Base-by-base conservation (phyloP, 1,140 invertebrate species). In the Drosophila obscura region DNA sequence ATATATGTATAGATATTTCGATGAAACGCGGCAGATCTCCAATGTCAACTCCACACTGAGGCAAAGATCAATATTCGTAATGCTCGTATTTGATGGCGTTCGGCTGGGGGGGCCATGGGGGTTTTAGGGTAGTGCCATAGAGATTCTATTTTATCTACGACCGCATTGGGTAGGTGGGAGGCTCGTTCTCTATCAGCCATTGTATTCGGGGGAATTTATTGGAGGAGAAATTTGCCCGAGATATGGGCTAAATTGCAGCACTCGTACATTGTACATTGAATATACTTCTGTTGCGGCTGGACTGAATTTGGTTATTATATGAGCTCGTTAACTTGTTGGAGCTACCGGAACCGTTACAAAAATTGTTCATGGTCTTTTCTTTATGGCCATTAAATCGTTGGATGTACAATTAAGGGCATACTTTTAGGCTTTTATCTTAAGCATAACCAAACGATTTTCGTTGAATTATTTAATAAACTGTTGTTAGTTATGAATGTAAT, bases 151-250 rank as follows among this genome's bases (percentile, higher is more conserved):
- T 53, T 60, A 71, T 71, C 73, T 56, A 52, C 31, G 6, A 22
- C 31, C 31, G 7, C 35, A 39, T 4, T 4, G 11, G 11, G 35
- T 13, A 45, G 16, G n/a, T 57, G n/a, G 13, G 50, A 35, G 13
- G 65, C 49, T 11, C 15, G 26, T 9, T 67, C 31, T 31, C 31
- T 56, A 69, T 69, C 65, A 58, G 26, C 58, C 50, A 58, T 58
- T 53, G 64, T 19, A 39, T 24, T 35, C 11, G 35, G 35, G 26
- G 26, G 28, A 26, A 22, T 50, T 69, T 69, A 69, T 68, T 69
- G 44, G n/a, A 44, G 44, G 51, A 8, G 26, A 50, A 58, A 19
- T 69, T 19, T 19, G 13, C 5, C 15, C 4, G 16, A 15, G 19
- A 49, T 71, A 69, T 58, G 45, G 31, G 15, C 11, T 45, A 13